Evolutionary conservation across 1,140 invertebrate genomes (phyloP).

Genomic region (Alviniconcha marisindica): DNA sequence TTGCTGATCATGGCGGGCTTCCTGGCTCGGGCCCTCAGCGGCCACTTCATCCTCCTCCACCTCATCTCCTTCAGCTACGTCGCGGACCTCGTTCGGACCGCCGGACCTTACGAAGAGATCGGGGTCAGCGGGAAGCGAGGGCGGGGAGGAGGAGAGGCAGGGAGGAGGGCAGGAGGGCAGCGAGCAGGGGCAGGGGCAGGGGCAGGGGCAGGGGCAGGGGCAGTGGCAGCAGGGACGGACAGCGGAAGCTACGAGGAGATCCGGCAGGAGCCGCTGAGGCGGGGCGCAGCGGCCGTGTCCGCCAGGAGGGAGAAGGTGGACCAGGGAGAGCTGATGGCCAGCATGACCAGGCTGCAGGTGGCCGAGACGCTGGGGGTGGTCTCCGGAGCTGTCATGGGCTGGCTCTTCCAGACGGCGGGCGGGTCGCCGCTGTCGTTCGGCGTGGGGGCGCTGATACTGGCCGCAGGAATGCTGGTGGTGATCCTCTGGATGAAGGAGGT

Average conservation of each 20-base stretch:
- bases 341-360: conserved; percentile 1
- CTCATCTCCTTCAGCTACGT: conserved; percentile 15
- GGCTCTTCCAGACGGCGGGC: background rate
- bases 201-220: no score
- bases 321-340: background rate
- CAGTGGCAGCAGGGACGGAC: no score
- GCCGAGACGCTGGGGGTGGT: conserved; percentile 1
- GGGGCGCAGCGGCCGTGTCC: background rate
- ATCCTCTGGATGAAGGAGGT: background rate
- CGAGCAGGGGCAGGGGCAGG: no score
- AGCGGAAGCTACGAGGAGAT: no score
- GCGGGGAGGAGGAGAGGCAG: background rate
- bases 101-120: background rate
- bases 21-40: background rate
- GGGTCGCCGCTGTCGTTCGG: background rate
- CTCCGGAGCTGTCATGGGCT: background rate
- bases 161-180: no score
- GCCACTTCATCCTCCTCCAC: conserved; percentile 14
- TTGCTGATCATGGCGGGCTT: conserved; percentile 3
- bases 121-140: background rate
- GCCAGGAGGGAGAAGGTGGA: background rate
- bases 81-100: background rate
- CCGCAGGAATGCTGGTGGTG: background rate
- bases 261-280: background rate
- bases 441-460: background rate